A percentile compares a stretch with the other conserved stretches of the same genome.
These are phyloP conservation scores for Eupithecia vulgata DNA, from an alignment of 2,888 invertebrate genomes.

Conservation along the genomic window DNA sequence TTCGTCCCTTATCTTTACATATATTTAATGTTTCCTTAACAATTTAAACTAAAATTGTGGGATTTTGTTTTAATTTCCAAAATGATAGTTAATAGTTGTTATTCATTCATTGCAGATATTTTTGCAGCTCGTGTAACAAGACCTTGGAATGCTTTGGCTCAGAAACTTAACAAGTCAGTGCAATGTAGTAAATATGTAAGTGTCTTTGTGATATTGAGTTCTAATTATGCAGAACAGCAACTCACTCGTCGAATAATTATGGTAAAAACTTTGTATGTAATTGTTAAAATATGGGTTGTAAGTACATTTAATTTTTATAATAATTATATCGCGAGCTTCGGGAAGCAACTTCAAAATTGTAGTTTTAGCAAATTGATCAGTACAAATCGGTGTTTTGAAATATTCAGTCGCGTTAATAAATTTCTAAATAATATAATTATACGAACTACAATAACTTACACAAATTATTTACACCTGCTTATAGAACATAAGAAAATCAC, in stretches of 20 bases:
- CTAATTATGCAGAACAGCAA: background rate
- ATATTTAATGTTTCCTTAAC: background rate
- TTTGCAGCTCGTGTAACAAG: background rate
- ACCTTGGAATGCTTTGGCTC: background rate
- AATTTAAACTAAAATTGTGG: background rate
- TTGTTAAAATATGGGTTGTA: background rate
- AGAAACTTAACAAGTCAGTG: background rate
- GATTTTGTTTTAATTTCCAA: background rate
- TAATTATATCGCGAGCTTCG: background rate
- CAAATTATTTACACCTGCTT: conserved; percentile 78
- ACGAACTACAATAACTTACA: conserved; percentile 73
- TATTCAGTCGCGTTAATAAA: conserved; percentile 70
- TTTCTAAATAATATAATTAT: conserved; percentile 67
- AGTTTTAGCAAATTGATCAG: background rate
- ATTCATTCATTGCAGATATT: background rate
- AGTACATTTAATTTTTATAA: background rate
- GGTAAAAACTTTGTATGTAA: background rate
- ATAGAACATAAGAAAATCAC: conserved; percentile 67
- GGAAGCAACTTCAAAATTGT: background rate
- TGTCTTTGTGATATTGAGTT: background rate
- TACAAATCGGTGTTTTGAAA: conserved; percentile 45
- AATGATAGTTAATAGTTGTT: background rate
- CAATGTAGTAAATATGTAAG: background rate
- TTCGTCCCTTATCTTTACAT: conserved; percentile 52
- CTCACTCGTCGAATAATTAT: background rate